phyloP scores from a whole-genome alignment of 2,888 invertebrate genomes.

The Oligia fasciuncula region DNA sequence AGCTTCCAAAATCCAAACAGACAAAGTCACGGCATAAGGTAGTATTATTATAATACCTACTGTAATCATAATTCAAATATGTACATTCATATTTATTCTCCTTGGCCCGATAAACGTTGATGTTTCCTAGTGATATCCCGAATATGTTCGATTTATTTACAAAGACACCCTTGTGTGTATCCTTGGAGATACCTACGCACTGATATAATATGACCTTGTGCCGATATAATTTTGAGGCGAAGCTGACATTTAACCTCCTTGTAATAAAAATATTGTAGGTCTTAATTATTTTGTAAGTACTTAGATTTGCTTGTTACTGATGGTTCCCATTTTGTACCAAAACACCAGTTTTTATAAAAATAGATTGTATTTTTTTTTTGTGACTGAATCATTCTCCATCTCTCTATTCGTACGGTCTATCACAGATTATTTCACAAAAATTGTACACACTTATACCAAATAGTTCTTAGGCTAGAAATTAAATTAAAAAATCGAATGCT shows the following conservation, averaged over 20 bases:
- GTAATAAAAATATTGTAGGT: neutral
- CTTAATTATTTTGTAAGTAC: neutral
- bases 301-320: neutral
- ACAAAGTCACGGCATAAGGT: constrained; percentile 22
- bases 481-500: constrained; percentile 43
- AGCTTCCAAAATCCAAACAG: neutral
- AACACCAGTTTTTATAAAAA: neutral
- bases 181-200: constrained; percentile 39
- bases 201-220: constrained; percentile 60
- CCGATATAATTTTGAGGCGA: constrained; percentile 50
- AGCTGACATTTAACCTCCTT: constrained; percentile 24
- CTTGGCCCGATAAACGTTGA: constrained; percentile 59
- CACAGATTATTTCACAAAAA: constrained; percentile 2
- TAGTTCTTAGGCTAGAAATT: constrained; percentile 20
- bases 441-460: constrained; percentile 1
- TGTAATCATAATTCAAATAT: constrained; percentile 50
- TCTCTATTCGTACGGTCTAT: neutral
- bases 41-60: constrained; percentile 45
- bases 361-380: neutral
- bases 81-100: constrained; percentile 53
- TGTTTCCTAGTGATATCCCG: constrained; percentile 51
- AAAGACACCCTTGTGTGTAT: constrained; percentile 56
- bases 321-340: neutral
- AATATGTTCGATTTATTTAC: constrained; percentile 53
- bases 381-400: neutral